These are phyloP conservation scores for Tragelaphus strepsiceros DNA, from an alignment of 2,113 vertebrate species.

Conservation along the genomic window DNA sequence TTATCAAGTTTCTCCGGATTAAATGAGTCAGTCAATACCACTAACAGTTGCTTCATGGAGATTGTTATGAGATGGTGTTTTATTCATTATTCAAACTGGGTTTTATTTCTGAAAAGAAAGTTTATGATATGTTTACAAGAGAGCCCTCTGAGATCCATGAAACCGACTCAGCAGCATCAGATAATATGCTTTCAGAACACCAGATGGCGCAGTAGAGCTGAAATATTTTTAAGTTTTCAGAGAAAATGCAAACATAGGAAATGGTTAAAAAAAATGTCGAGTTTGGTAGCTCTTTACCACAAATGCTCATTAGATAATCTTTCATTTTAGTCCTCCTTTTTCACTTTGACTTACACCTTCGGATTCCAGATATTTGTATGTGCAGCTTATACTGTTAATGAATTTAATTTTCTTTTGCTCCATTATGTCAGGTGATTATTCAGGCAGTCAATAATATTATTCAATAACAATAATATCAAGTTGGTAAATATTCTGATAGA, in stretches of 20 bases:
- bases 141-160: neutral
- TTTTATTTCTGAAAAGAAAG: neutral
- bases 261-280: neutral
- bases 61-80: neutral
- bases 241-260: neutral
- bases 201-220: slow-evolving; percentile 71
- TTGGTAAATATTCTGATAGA: neutral
- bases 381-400: neutral
- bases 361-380: neutral
- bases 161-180: fast-evolving
- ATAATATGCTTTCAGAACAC: slow-evolving; percentile 38
- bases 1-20: neutral
- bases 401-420: neutral
- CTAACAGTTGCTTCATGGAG: neutral
- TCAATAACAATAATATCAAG: neutral
- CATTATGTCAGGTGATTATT: neutral
- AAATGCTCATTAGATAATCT: neutral
- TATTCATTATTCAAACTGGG: neutral
- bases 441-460: neutral
- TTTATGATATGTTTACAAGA: neutral
- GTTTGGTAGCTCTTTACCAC: neutral
- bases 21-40: neutral
- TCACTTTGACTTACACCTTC: neutral
- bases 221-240: neutral
- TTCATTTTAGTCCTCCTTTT: neutral